phyloP scores from a whole-genome alignment of 2,888 invertebrate species.

The Phyto melanocephala region DNA sequence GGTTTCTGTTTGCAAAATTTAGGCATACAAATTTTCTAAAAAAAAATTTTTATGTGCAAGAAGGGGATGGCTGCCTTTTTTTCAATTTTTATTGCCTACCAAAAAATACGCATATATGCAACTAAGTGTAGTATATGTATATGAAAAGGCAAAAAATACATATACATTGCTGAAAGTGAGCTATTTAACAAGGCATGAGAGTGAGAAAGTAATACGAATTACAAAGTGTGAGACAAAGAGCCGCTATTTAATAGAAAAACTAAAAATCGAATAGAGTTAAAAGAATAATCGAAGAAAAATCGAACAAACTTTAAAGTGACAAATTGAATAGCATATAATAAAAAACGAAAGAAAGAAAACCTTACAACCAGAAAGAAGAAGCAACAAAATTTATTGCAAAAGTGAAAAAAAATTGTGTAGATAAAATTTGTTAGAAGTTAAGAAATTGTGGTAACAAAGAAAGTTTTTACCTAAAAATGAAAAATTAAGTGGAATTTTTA shows the following conservation, averaged over 20 bases:
- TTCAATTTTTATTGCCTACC: slow-evolving; percentile 36
- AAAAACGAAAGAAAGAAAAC: slow-evolving; percentile 24
- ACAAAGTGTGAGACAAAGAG: slow-evolving; percentile 52
- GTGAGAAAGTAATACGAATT: slow-evolving; percentile 19
- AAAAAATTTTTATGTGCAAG: slow-evolving; percentile 26
- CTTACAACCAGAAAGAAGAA: slow-evolving; percentile 46
- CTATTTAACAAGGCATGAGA: background rate
- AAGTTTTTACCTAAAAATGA: background rate
- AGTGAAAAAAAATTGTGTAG: slow-evolving; percentile 48
- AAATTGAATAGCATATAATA: slow-evolving; percentile 19
- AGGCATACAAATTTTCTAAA: slow-evolving; percentile 36
- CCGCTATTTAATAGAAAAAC: slow-evolving; percentile 21
- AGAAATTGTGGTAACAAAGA: background rate
- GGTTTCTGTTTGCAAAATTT: slow-evolving; percentile 4
- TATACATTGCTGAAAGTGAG: slow-evolving; percentile 49
- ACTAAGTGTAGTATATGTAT: slow-evolving; percentile 8
- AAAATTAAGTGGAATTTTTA: background rate
- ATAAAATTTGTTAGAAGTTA: slow-evolving; percentile 42
- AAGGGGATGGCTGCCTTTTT: slow-evolving; percentile 59
- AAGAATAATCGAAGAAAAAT: slow-evolving; percentile 52
- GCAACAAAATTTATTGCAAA: slow-evolving; percentile 45
- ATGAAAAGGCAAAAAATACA: slow-evolving; percentile 33
- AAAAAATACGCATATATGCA: slow-evolving; percentile 33
- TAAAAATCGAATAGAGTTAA: slow-evolving; percentile 34
- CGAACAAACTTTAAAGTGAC: slow-evolving; percentile 51